Conservation (phyloP, 2,888 invertebrate species). For the Sphaerophoria rueppellii region DNA sequence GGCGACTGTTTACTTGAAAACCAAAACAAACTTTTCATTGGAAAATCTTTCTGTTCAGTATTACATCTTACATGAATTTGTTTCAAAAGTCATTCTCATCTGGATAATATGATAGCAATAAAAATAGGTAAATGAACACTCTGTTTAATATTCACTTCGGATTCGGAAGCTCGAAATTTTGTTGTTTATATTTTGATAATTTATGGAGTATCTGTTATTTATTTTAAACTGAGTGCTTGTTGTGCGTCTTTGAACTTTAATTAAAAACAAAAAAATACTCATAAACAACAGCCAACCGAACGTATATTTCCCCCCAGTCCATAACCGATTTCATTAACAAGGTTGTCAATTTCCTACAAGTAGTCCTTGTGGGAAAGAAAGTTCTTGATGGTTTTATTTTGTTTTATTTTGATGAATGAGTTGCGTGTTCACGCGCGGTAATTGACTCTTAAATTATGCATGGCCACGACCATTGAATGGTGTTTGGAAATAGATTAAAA, state of each 20-base stretch:
- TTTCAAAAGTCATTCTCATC: constrained; percentile 30
- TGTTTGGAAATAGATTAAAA: constrained; percentile 49
- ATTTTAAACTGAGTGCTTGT: constrained; percentile 32
- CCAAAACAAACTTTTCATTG: background rate
- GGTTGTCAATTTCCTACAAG: constrained; percentile 46
- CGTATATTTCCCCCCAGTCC: constrained; percentile 5
- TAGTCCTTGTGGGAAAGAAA: constrained; percentile 24
- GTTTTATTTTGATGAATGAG: constrained; percentile 36
- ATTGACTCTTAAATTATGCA: constrained; percentile 61
- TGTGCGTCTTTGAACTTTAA: constrained; percentile 44
- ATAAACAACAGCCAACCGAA: constrained; percentile 7
- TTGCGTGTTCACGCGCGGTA: constrained; percentile 47
- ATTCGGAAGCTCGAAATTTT: constrained; percentile 22
- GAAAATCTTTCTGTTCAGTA: background rate
- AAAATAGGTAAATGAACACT: constrained; percentile 1
- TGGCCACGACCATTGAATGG: constrained; percentile 37
- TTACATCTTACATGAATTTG: constrained; percentile 13
- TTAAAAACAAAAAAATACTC: constrained; percentile 11
- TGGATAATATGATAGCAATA: constrained; percentile 4
- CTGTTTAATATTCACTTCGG: constrained; percentile 29
- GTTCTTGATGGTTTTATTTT: constrained; percentile 12
- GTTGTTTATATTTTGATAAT: constrained; percentile 24
- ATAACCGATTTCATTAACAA: constrained; percentile 57
- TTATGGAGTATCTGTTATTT: constrained; percentile 7
- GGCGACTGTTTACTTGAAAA: constrained; percentile 15